These are phyloP conservation scores for Xiphydria camelus DNA, from an alignment of 2,888 invertebrate genomes.

Conservation along the genomic window DNA sequence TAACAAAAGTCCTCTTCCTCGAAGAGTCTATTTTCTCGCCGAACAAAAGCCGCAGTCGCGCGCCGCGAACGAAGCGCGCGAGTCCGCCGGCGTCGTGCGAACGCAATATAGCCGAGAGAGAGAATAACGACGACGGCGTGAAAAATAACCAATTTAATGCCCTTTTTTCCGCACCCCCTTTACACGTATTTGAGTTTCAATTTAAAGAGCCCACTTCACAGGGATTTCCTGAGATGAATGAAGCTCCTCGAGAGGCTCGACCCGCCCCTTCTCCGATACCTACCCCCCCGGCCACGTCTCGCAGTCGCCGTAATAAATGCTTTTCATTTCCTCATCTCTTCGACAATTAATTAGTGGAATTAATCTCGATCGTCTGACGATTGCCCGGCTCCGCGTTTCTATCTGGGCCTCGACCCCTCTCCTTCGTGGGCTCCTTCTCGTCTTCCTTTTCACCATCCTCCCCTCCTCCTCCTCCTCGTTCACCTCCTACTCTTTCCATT, in stretches of 20 bases:
- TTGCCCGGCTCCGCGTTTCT: not conserved
- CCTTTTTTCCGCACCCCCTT: conserved; percentile 1
- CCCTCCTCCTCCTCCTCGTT: not conserved
- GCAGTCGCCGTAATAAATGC: conserved; percentile 19
- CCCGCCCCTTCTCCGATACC: not conserved
- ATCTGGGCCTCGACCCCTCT: not conserved
- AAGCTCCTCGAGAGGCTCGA: conserved; percentile 13
- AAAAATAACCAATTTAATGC: conserved; percentile 24
- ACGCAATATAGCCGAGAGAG: too few relatives aligned
- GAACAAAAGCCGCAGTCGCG: too few relatives aligned
- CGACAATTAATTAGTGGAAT: conserved; percentile 23
- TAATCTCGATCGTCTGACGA: conserved; percentile 18
- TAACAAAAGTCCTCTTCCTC: too few relatives aligned
- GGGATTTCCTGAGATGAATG: conserved; percentile 25
- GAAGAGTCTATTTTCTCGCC: too few relatives aligned
- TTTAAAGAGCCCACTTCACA: conserved; percentile 26
- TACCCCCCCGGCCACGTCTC: conserved; percentile 10
- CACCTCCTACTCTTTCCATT: not conserved
- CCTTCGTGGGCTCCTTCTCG: not conserved
- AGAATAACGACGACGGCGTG: conserved; percentile 13
- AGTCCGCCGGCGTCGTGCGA: too few relatives aligned
- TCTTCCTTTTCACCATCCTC: not conserved
- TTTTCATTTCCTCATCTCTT: conserved; percentile 19
- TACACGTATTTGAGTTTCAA: conserved; percentile 27
- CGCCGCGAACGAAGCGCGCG: too few relatives aligned